phyloP scores from a whole-genome alignment of 1,140 invertebrate genomes.

The Microplitis demolitor region DNA sequence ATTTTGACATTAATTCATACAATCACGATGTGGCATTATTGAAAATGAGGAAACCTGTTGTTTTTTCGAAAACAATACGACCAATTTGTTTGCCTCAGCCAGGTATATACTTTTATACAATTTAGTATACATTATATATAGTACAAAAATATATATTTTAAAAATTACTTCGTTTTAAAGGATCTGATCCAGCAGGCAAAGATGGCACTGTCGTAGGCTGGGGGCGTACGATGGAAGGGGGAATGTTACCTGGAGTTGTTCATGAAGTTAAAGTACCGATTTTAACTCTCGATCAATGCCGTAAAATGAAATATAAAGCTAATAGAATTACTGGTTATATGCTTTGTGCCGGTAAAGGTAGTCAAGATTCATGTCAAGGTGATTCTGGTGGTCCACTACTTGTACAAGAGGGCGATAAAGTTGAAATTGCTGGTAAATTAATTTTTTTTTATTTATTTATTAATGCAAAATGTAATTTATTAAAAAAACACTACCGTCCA shows the following conservation, averaged over 20 bases:
- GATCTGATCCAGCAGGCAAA: slow-evolving; percentile 74
- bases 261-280: slow-evolving; percentile 87
- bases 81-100: slow-evolving; percentile 77
- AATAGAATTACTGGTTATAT: slow-evolving; percentile 80
- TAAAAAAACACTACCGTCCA: too few relatives aligned
- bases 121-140: background rate
- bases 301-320: slow-evolving; percentile 80
- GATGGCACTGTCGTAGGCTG: slow-evolving; percentile 80
- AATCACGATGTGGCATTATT: slow-evolving; percentile 87
- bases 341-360: slow-evolving; percentile 78
- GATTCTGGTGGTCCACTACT: slow-evolving; percentile 83
- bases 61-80: slow-evolving; percentile 77
- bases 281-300: slow-evolving; percentile 75
- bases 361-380: slow-evolving; percentile 82
- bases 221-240: slow-evolving; percentile 81
- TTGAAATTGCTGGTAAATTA: slow-evolving; percentile 73
- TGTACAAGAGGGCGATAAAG: slow-evolving; percentile 72
- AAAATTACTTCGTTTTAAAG: slow-evolving; percentile 40
- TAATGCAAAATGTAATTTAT: too few relatives aligned
- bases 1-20: slow-evolving; percentile 82
- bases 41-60: slow-evolving; percentile 75
- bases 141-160: too few relatives aligned
- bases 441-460: background rate
- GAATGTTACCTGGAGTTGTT: slow-evolving; percentile 76
- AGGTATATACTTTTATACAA: slow-evolving; percentile 56